Conservation (phyloP, 2,797 vertebrate genomes). For the Sebastes dallii region DNA sequence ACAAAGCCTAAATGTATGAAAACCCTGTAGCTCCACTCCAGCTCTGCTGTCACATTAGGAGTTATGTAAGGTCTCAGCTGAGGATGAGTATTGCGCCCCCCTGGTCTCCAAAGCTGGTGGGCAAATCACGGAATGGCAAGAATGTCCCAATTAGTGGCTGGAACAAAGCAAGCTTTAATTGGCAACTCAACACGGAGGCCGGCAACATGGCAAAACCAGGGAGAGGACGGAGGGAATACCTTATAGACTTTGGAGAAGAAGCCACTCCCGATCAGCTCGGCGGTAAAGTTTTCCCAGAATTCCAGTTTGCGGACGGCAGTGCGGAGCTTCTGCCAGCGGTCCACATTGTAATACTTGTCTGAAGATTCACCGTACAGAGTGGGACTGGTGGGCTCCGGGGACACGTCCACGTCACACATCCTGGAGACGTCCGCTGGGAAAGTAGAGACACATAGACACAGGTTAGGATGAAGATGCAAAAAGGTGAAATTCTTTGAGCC, state of each 20-base stretch:
- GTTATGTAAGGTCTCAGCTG: constrained; percentile 53
- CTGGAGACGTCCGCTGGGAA: constrained; percentile 76
- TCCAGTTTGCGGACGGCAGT: constrained; percentile 87
- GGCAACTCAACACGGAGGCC: constrained; percentile 21
- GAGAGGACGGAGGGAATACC: constrained; percentile 69
- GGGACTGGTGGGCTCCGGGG: constrained; percentile 79
- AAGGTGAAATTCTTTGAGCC: neutral
- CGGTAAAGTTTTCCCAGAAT: constrained; percentile 89
- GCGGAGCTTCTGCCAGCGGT: constrained; percentile 86
- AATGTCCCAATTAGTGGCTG: constrained; percentile 67
- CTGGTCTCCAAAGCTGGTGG: constrained; percentile 43
- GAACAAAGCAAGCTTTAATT: constrained; percentile 65
- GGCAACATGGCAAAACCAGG: neutral
- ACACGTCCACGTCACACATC: constrained; percentile 83
- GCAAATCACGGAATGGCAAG: constrained; percentile 62
- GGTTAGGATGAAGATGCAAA: neutral
- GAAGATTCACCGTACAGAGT: constrained; percentile 79
- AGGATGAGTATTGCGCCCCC: constrained; percentile 25
- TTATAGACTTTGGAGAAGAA: constrained; percentile 93
- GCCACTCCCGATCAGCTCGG: constrained; percentile 87
- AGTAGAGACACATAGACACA: constrained; percentile 16
- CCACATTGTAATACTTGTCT: constrained; percentile 83
- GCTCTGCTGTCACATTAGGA: constrained; percentile 15
- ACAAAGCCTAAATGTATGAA: constrained; percentile 32
- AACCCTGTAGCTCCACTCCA: neutral